A percentile compares a stretch with the other conserved stretches of the same genome.
These are phyloP conservation scores for Petrocephalus sullivani DNA, from an alignment of 2,797 vertebrate genomes.

Conservation along the genomic window DNA sequence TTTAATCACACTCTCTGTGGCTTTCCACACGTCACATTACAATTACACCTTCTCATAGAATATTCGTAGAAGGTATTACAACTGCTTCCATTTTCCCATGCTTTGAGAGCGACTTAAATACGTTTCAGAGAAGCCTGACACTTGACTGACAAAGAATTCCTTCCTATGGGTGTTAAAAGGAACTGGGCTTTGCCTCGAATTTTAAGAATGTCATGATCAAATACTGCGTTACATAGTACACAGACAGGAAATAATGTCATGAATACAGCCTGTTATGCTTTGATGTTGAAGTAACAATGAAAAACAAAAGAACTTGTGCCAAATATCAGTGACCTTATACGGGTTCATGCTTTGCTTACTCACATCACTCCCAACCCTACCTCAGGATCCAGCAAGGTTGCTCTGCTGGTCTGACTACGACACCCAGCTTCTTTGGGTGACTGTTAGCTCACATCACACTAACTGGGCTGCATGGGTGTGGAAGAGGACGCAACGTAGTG, in stretches of 20 bases:
- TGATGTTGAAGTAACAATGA: background rate
- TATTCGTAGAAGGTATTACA: constrained; percentile 5
- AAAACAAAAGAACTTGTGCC: background rate
- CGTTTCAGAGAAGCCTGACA: background rate
- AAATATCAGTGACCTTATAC: background rate
- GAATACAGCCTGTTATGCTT: background rate
- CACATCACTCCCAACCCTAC: background rate
- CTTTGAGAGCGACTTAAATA: background rate
- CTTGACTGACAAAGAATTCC: background rate
- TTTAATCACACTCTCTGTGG: background rate
- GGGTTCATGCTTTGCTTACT: background rate
- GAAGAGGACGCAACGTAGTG: background rate
- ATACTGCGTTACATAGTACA: background rate
- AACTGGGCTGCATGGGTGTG: constrained; percentile 10
- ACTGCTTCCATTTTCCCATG: background rate
- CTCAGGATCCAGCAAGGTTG: background rate
- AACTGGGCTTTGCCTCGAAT: background rate
- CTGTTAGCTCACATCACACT: background rate
- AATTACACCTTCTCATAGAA: background rate
- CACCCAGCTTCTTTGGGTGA: background rate
- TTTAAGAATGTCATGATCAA: background rate
- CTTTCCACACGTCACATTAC: background rate
- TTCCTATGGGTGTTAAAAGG: background rate
- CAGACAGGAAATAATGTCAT: background rate
- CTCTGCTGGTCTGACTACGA: background rate